Conservation (phyloP, 1,140 invertebrate genomes). For the Drosophila orosa region DNA sequence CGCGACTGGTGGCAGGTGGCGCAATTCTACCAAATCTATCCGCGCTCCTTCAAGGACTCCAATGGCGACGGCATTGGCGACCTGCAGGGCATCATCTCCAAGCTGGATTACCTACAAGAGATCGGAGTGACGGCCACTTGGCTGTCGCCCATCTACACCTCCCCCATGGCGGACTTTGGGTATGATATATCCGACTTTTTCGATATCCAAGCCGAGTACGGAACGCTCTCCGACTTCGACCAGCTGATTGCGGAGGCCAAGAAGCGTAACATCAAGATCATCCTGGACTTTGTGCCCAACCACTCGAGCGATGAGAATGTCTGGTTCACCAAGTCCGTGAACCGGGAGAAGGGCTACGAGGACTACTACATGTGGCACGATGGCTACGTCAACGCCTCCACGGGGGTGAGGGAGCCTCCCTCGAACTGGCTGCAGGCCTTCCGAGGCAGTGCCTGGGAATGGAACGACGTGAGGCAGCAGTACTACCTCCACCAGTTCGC, state of each 20-base stretch:
- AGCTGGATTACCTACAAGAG: constrained; percentile 85
- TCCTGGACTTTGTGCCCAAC: constrained; percentile 87
- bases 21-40: constrained; percentile 89
- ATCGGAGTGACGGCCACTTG: constrained; percentile 87
- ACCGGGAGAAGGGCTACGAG: constrained; percentile 86
- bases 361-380: constrained; percentile 90
- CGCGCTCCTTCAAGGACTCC: constrained; percentile 89
- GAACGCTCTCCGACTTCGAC: constrained; percentile 90
- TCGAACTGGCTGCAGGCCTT: constrained; percentile 89
- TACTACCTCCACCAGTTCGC: constrained; percentile 90
- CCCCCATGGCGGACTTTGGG: constrained; percentile 88
- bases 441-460: constrained; percentile 88
- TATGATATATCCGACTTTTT: constrained; percentile 90
- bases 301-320: constrained; percentile 89
- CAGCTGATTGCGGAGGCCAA: constrained; percentile 87
- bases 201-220: constrained; percentile 89
- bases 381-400: constrained; percentile 78
- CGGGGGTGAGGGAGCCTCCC: constrained; percentile 84
- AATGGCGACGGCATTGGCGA: constrained; percentile 89
- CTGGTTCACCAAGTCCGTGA: constrained; percentile 89
- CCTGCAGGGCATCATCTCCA: constrained; percentile 85
- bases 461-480: constrained; percentile 85
- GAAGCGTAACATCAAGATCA: constrained; percentile 70
- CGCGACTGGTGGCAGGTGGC: constrained; percentile 88
- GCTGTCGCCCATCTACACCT: constrained; percentile 90